A percentile compares a stretch with the other conserved stretches of the same genome.
phyloP scores from a whole-genome alignment of 2,113 vertebrate species.

The Pungitius pungitius region DNA sequence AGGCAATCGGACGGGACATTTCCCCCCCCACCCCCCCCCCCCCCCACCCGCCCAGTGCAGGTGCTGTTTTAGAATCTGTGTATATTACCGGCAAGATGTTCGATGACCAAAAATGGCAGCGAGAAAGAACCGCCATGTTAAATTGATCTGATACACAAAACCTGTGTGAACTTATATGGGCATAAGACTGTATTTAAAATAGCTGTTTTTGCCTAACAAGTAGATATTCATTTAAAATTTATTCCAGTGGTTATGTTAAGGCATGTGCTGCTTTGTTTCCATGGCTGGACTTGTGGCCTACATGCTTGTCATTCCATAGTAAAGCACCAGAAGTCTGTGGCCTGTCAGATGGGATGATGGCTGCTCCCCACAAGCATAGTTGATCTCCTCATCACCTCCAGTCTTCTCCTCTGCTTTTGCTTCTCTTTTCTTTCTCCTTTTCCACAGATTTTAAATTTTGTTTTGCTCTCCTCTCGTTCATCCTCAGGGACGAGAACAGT shows the following conservation, averaged over 20 bases:
- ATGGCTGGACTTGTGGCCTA: constrained; percentile 57
- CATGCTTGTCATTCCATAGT: constrained; percentile 75
- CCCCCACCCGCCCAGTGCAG: neutral
- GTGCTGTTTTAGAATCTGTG: neutral
- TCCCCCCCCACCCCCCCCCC: neutral
- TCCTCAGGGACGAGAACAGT: constrained; percentile 33
- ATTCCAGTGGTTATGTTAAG: constrained; percentile 22
- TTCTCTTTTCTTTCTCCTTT: neutral
- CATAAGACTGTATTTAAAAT: constrained; percentile 10
- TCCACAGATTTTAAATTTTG: neutral
- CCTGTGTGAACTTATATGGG: neutral
- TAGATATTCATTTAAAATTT: neutral
- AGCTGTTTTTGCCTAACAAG: neutral
- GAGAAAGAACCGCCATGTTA: neutral
- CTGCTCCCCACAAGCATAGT: constrained; percentile 55
- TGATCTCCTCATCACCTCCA: constrained; percentile 52
- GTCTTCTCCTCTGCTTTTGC: constrained; percentile 24
- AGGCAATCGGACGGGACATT: neutral
- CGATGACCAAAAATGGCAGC: neutral
- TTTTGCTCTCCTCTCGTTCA: constrained; percentile 11
- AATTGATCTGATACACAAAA: neutral
- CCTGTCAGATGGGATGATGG: constrained; percentile 54
- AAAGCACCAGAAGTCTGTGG: constrained; percentile 63
- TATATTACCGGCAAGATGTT: neutral
- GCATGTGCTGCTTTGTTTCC: constrained; percentile 41